A percentile compares a stretch with the other conserved stretches of the same genome.
phyloP scores from a whole-genome alignment of 1,140 invertebrate species.

The Hycleus cichorii region DNA sequence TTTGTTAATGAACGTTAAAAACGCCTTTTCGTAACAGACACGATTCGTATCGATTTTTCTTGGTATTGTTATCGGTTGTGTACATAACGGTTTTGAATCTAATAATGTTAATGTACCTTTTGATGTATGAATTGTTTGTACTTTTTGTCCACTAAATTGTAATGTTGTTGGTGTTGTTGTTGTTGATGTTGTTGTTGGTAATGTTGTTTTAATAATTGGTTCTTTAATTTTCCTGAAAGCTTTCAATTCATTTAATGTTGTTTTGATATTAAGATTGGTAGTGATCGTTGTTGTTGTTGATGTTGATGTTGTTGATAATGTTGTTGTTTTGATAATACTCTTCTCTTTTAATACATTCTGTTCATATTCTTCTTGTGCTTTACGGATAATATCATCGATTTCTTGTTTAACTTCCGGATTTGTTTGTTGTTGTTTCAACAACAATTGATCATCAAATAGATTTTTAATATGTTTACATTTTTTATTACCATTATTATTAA shows the following conservation, averaged over 20 bases:
- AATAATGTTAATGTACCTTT: conserved; percentile 23
- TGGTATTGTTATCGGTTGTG: not conserved
- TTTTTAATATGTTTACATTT: conserved; percentile 20
- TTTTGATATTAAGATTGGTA: not conserved
- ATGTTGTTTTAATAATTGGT: not conserved
- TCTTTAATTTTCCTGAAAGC: conserved; percentile 17
- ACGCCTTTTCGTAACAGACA: conserved; percentile 9
- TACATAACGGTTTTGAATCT: conserved; percentile 10
- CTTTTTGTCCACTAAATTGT: conserved; percentile 8
- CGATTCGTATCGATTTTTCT: not conserved
- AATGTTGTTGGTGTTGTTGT: not conserved
- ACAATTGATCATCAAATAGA: not conserved
- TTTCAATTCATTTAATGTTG: conserved; percentile 13
- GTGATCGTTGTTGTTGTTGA: not conserved
- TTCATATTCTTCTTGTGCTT: conserved; percentile 32
- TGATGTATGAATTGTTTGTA: conserved; percentile 24
- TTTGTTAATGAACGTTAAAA: conserved; percentile 11
- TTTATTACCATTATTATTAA: conserved; percentile 20
- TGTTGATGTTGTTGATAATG: not conserved
- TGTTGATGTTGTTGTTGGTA: not conserved
- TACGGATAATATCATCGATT: conserved; percentile 34
- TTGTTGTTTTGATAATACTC: not conserved
- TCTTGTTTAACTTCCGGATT: conserved; percentile 20
- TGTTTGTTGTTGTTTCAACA: not conserved
- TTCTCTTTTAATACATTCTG: conserved; percentile 11